Conservation (phyloP, 2,888 invertebrate genomes). For the Emmelina monodactyla region DNA sequence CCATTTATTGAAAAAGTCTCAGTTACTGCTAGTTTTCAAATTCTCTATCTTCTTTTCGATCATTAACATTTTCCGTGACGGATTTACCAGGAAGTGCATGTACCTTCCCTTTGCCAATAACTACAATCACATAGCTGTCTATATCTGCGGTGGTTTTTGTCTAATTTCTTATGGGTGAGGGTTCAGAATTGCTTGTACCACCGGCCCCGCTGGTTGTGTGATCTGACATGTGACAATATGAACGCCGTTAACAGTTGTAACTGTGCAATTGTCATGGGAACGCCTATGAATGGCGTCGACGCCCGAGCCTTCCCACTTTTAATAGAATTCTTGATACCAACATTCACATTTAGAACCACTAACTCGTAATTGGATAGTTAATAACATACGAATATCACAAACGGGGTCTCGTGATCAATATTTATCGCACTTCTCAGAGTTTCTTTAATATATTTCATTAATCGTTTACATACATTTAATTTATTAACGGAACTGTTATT, state of each 20-base stretch:
- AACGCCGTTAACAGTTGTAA: conserved; percentile 28
- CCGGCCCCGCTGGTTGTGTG: conserved; percentile 6
- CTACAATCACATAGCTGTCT: neutral
- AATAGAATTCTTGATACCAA: conserved; percentile 18
- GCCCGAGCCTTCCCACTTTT: conserved; percentile 23
- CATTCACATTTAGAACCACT: no score
- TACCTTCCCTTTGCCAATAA: neutral
- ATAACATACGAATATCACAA: no score
- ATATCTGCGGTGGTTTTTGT: neutral
- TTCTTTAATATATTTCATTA: no score
- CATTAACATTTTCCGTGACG: no score
- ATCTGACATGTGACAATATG: conserved; percentile 26
- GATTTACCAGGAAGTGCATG: neutral
- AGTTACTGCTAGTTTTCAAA: no score
- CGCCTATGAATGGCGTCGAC: conserved; percentile 23
- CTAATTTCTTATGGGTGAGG: neutral
- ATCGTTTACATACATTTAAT: no score
- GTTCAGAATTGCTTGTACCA: neutral
- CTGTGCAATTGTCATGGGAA: conserved; percentile 42
- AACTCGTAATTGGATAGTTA: no score
- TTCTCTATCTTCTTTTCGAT: no score
- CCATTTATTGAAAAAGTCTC: no score
- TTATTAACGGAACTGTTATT: no score
- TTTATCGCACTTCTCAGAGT: no score
- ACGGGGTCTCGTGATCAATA: no score